Percentiles rank a stretch among this genome's conserved stretches.
phyloP scores from a whole-genome alignment of 1,140 invertebrate species.

The Drepana arcuata region DNA sequence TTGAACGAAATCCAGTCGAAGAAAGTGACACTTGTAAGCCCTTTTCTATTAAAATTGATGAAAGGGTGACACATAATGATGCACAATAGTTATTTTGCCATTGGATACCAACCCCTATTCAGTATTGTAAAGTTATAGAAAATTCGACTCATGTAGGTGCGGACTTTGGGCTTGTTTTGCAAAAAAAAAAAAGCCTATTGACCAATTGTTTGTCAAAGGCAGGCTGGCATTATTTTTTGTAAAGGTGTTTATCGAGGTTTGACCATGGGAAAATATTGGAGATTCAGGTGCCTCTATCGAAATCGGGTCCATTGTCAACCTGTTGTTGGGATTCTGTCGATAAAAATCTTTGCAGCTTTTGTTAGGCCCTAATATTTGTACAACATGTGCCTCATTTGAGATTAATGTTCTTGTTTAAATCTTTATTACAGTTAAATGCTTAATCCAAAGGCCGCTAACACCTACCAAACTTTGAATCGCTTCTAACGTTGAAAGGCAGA shows the following conservation, averaged over 20 bases:
- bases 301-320: slow-evolving; percentile 50
- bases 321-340: slow-evolving; percentile 29
- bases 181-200: slow-evolving; percentile 66
- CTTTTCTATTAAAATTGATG: slow-evolving; percentile 62
- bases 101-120: slow-evolving; percentile 44
- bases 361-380: slow-evolving; percentile 16
- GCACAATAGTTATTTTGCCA: slow-evolving; percentile 65
- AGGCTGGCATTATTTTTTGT: slow-evolving; percentile 50
- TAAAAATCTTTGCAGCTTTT: slow-evolving; percentile 40
- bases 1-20: slow-evolving; percentile 24
- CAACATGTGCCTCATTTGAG: slow-evolving; percentile 7
- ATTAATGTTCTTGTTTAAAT: slow-evolving; percentile 5
- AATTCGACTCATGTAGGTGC: slow-evolving; percentile 47
- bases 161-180: slow-evolving; percentile 44
- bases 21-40: slow-evolving; percentile 65
- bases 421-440: slow-evolving; percentile 23
- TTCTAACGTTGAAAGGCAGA: slow-evolving; percentile 56
- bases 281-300: slow-evolving; percentile 59
- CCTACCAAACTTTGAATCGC: slow-evolving; percentile 63
- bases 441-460: slow-evolving; percentile 31
- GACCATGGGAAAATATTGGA: slow-evolving; percentile 68
- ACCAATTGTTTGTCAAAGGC: slow-evolving; percentile 66
- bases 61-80: slow-evolving; percentile 57
- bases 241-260: slow-evolving; percentile 57
- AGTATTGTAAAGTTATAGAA: slow-evolving; percentile 53